Evolutionary conservation across 2,113 vertebrate species (phyloP).

Genomic region (Pangasianodon hypophthalmus): DNA sequence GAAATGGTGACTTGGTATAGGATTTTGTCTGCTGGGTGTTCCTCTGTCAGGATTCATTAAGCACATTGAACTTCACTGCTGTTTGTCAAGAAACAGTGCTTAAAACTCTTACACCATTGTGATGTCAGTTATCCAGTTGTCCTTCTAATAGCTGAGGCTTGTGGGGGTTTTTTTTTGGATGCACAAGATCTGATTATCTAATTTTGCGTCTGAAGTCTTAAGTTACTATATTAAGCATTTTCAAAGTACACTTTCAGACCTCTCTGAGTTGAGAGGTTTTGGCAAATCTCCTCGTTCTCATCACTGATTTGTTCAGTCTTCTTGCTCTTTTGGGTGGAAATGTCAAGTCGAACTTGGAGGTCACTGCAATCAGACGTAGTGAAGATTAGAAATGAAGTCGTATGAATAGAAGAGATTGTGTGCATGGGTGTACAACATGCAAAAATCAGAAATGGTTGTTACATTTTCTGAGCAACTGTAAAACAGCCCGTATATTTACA

Average conservation of each 20-base stretch:
- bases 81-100: too few species aligned
- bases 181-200: not conserved
- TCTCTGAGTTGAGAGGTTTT: not conserved
- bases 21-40: too few species aligned
- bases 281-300: not conserved
- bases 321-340: not conserved
- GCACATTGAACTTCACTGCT: not conserved
- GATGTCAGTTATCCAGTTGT: too few species aligned
- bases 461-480: not conserved
- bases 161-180: not conserved
- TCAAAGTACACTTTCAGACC: not conserved
- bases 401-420: not conserved
- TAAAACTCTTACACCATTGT: too few species aligned
- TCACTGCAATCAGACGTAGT: not conserved
- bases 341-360: not conserved
- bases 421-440: not conserved
- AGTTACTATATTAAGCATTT: not conserved
- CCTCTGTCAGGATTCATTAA: not conserved
- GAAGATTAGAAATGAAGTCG: not conserved
- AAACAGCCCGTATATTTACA: not conserved
- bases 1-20: not conserved
- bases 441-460: not conserved
- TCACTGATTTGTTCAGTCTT: not conserved
- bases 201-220: not conserved
- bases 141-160: not conserved